Evolutionary conservation across 2,797 vertebrate species (phyloP), one percentile per base, ranked within the genome.

Genomic region (Protonibea diacanthus): DNA sequence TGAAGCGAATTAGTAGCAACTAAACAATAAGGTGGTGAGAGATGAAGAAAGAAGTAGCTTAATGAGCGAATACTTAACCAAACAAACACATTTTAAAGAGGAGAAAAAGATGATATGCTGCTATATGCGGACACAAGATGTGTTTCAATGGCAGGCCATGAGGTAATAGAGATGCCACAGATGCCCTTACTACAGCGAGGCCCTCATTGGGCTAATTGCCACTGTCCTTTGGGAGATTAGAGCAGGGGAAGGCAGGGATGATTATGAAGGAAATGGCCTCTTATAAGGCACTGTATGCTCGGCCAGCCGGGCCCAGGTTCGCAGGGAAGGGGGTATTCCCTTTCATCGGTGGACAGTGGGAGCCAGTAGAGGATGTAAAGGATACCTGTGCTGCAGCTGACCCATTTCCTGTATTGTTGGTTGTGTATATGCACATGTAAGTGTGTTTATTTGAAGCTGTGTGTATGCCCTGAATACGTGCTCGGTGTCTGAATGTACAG

Each of bases 251-350:
- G 68, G 79, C 73, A 68, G 74, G 71, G 76, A 78, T 71, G 78
- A 90, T 92, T 90, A 86, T 85, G 76, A 91, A 91, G 92, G 91
- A 93, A 93, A 93, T 91, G 63, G 81, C 84, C 85, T 91, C 82
- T 91, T 88, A 82, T 78, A 86, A 83, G 80, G 71, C 48, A 80
- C 68, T 64, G 76, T 86, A 52, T 18, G 14, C 73, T 45, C 23
- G 18, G 76, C 75, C 84, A 56, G 78, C 56, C 63, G 10, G 82
- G 83, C 58, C 80, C 75, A 49, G 80, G 71, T 78, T 73, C 33
- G 74, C 69, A 62, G 33, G 74, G 57, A 72, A 27, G 20, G 48
- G 23, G 64, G 83, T 91, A 59, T 93, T 92, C 79, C 82, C 86
- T 92, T 93, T 88, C 90, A 89, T 52, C 29, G 49, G 21, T 15